Base-by-base conservation (phyloP, 2,797 vertebrate species). In the Acrossocheilus wenchowensis region DNA sequence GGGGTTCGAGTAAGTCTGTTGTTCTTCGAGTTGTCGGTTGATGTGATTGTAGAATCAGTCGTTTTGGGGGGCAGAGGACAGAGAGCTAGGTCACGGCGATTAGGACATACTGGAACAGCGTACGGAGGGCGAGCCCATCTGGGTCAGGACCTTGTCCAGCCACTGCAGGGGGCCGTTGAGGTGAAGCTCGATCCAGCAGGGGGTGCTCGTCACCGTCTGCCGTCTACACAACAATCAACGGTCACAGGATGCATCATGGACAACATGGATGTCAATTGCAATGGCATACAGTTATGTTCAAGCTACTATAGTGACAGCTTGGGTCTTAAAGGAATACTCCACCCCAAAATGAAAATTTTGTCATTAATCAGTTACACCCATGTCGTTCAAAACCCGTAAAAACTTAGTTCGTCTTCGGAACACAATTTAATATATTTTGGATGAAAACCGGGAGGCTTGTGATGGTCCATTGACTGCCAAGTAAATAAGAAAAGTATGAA, bases 41-140 rank as follows among this genome's bases (percentile, higher is more conserved):
- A 93, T 82, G 90, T 91, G 88, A 89, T 86, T 90, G 90, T 90
- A 66, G 90, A 83, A 85, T 80, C 66, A 50, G 71, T 78, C 62
- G 66, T 78, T 89, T 90, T 85, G 15, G 21, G 88, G 92, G 91
- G 81, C 91, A 88, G 77, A 86, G 73, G 75, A n/a, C 45, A 19
- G 6, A 84, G 91, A 90, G 81, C 75, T 62, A 87, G 12, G 36
- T 93, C 86, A 77, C 87, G 88, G 82, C 90, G n/a, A 87, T 97
- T 97, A 98, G 21, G 98, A 99, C 98, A 99, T 99, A 94, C 98
- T 99, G 89, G 98, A 99, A 91, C 98, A 99, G 90, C 98, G 98
- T 89, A 98, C 98, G 89, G 97, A 98, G 69, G 98, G 98, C n/a
- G 98, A 99, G 73, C 98, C 98, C 98, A 99, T 99, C 93, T 99